Evolutionary conservation across 2,888 invertebrate species (phyloP).

Genomic region (Steinernema scapterisci): DNA sequence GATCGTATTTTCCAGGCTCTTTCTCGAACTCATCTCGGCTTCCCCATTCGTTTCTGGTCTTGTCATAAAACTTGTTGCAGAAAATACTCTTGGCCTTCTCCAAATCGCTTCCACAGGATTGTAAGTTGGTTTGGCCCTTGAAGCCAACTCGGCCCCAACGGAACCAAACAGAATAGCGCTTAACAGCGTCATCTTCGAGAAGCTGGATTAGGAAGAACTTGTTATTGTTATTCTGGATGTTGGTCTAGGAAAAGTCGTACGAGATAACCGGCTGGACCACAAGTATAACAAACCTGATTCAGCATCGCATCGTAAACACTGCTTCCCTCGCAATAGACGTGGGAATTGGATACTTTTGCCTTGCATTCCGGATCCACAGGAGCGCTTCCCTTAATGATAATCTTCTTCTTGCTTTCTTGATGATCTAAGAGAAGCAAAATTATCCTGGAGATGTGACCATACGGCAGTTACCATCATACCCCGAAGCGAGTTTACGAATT

Average conservation of each 20-base stretch:
- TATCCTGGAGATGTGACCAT: neutral
- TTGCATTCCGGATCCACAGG: constrained; percentile 69
- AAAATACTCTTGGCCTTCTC: constrained; percentile 70
- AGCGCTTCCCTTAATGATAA: constrained; percentile 68
- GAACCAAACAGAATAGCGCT: constrained; percentile 70
- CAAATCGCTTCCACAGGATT: constrained; percentile 68
- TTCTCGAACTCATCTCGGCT: constrained; percentile 68
- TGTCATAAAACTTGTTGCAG: constrained; percentile 71
- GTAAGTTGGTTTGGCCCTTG: constrained; percentile 70
- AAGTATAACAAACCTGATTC: constrained; percentile 68
- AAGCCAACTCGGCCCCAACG: constrained; percentile 73
- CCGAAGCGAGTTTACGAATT: neutral
- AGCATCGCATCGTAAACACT: constrained; percentile 71
- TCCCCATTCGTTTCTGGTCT: constrained; percentile 71
- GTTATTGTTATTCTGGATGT: constrained; percentile 72
- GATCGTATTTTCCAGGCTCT: constrained; percentile 71
- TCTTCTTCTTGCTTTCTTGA: constrained; percentile 64
- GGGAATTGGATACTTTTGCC: constrained; percentile 63
- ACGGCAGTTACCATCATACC: neutral
- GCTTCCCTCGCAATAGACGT: constrained; percentile 68
- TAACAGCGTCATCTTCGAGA: constrained; percentile 69
- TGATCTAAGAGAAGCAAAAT: neutral
- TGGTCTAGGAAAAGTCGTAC: constrained; percentile 68
- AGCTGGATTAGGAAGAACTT: constrained; percentile 72
- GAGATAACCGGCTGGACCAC: neutral